Evolutionary conservation across 2,113 vertebrate species (phyloP).

Genomic region (Agapornis roseicollis): DNA sequence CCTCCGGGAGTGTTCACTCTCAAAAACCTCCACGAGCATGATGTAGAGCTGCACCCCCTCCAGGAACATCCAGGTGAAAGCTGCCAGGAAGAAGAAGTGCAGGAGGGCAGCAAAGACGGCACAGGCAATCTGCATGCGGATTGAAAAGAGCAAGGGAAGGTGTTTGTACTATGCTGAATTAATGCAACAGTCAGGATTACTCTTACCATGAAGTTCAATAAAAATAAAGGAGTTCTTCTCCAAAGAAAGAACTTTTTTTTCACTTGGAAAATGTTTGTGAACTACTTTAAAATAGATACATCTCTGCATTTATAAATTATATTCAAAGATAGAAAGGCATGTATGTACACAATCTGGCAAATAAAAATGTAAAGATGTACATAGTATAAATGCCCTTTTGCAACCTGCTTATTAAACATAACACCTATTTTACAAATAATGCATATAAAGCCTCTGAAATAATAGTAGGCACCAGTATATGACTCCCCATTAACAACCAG

Average conservation of each 20-base stretch:
- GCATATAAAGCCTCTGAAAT: not conserved
- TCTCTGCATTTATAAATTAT: not conserved
- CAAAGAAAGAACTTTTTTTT: not conserved
- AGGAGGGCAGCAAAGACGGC: slow-evolving; percentile 94
- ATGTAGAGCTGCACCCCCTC: slow-evolving; percentile 98
- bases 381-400: not conserved
- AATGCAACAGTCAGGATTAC: not conserved
- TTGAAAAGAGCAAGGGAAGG: not conserved
- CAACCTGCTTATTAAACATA: not conserved
- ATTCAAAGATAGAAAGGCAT: not conserved
- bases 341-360: not conserved
- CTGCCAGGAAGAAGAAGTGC: slow-evolving; percentile 98
- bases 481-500: not conserved
- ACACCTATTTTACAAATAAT: not conserved
- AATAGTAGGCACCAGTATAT: not conserved
- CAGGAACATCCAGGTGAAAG: slow-evolving; percentile 99
- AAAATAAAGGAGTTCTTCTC: not conserved
- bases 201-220: not conserved
- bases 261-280: not conserved
- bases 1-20: slow-evolving; percentile 92
- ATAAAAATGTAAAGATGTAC: not conserved
- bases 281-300: not conserved
- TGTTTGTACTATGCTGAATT: not conserved
- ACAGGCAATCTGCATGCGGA: slow-evolving; percentile 84
- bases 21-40: slow-evolving; percentile 98